Base-by-base conservation (phyloP, 2,797 vertebrate species). In the Etheostoma perlongum region DNA sequence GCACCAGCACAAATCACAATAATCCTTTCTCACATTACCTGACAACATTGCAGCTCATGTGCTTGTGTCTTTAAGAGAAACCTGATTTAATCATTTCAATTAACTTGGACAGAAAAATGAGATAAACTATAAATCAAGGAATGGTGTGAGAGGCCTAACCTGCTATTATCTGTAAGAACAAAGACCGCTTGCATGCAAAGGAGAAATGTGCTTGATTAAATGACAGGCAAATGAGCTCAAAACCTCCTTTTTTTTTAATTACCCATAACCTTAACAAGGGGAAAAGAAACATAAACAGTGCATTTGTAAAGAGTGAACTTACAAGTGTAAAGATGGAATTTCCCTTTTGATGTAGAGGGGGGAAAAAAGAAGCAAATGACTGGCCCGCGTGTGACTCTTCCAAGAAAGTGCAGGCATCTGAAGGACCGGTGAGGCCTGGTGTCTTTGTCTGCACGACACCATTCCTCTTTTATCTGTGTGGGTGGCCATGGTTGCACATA, bases 391-490 rank as follows among this genome's bases (percentile, higher is more conserved):
- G 70, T 53, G 63, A 84, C 58, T 76, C 59, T 84, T 88, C 60
- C 70, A 73, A 57, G 67, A 73, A 81, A 70, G 74, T 33, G 46
- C 30, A 89, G 59, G 67, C 81, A 81, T 85, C 62, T 77, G 72
- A 88, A 66, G 74, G 73, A 79, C 68, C 2, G 6, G 48, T 42
- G 75, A 75, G 73, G 19, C 53, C 60, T 27, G 66, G 40, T 77
- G 70, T 86, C 75, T 81, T 82, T 79, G 86, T 89, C 72, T 85
- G 67, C 84, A 87, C 51, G 60, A 76, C 76, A 76, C 40, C 48
- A 21, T 79, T 80, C 67, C 79, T 74, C 76, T 88, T 89, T 91
- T 75, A 91, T 91, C 93, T 88, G 30, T 27, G 86, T 93, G 91
- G 92, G 94, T 94, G 93, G 93, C 73, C 30, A 8, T 51, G 71